phyloP scores from a whole-genome alignment of 2,797 vertebrate genomes.

The Antennarius maculatus region DNA sequence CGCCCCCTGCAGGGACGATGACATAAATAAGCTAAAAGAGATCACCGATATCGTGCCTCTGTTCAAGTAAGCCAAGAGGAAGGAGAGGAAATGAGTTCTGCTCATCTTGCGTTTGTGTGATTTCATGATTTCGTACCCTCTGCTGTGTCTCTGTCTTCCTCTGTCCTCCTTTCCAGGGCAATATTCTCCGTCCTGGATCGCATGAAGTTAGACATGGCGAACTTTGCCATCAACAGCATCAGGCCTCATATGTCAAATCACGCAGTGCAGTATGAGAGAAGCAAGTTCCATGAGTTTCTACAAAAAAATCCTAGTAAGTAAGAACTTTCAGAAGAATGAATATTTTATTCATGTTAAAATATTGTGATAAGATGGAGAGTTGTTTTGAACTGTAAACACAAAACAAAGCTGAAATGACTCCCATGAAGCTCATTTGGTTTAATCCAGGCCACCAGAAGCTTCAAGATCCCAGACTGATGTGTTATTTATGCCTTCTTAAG shows the following conservation, averaged over 20 bases:
- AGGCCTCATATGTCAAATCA: constrained; percentile 96
- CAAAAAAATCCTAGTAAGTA: constrained; percentile 94
- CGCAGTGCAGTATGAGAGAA: constrained; percentile 95
- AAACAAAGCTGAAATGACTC: no score
- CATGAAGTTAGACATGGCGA: constrained; percentile 99
- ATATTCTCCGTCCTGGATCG: constrained; percentile 94
- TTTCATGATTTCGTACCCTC: background rate
- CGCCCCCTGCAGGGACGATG: constrained; percentile 90
- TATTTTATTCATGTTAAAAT: background rate
- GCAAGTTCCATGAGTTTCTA: constrained; percentile 94
- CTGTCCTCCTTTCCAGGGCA: constrained; percentile 75
- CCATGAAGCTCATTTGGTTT: no score
- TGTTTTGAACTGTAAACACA: no score
- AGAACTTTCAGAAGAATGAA: no score
- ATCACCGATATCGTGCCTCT: constrained; percentile 89
- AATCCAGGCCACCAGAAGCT: no score
- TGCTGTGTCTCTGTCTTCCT: background rate
- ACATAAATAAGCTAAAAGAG: constrained; percentile 88
- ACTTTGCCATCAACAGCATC: constrained; percentile 93
- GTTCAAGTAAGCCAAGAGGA: constrained; percentile 84
- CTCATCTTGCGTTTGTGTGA: background rate
- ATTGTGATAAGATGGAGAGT: background rate
- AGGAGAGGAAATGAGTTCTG: constrained; percentile 11
- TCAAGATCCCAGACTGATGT: no score
- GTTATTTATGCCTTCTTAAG: no score